phyloP scores from a whole-genome alignment of 2,888 invertebrate genomes.

The Stenurella melanura region DNA sequence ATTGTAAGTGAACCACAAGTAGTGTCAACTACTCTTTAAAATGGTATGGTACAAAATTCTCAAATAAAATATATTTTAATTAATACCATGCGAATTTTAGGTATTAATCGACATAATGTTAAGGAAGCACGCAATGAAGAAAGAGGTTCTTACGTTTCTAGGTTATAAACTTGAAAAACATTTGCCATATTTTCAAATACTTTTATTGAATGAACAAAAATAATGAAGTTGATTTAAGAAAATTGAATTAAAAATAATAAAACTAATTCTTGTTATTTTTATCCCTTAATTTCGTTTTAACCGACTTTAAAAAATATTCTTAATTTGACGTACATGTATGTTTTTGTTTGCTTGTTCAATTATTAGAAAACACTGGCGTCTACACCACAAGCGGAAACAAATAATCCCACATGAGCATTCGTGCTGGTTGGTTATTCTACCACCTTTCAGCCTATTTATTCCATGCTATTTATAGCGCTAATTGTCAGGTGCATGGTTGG shows the following conservation, averaged over 20 bases:
- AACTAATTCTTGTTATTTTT: not conserved
- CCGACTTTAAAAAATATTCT: no score
- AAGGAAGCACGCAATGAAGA: slow-evolving; percentile 68
- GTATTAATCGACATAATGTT: slow-evolving; percentile 63
- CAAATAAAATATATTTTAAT: slow-evolving; percentile 56
- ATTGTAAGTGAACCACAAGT: slow-evolving; percentile 68
- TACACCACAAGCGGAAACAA: no score
- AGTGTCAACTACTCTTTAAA: slow-evolving; percentile 60
- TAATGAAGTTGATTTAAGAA: not conserved
- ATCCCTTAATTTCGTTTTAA: no score
- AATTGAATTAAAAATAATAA: slow-evolving; percentile 11
- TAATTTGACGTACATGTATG: no score
- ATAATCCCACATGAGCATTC: no score
- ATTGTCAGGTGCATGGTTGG: no score
- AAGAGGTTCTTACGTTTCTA: slow-evolving; percentile 53
- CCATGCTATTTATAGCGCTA: no score
- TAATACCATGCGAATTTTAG: slow-evolving; percentile 54
- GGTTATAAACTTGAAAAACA: slow-evolving; percentile 57
- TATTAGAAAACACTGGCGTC: no score
- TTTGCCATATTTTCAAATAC: slow-evolving; percentile 45
- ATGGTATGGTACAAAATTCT: slow-evolving; percentile 63
- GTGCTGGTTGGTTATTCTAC: no score
- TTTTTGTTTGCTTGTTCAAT: no score
- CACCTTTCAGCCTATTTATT: no score
- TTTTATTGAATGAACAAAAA: not conserved